Evolutionary conservation across 2,113 vertebrate genomes (phyloP).

Genomic region (Plectropomus leopardus): DNA sequence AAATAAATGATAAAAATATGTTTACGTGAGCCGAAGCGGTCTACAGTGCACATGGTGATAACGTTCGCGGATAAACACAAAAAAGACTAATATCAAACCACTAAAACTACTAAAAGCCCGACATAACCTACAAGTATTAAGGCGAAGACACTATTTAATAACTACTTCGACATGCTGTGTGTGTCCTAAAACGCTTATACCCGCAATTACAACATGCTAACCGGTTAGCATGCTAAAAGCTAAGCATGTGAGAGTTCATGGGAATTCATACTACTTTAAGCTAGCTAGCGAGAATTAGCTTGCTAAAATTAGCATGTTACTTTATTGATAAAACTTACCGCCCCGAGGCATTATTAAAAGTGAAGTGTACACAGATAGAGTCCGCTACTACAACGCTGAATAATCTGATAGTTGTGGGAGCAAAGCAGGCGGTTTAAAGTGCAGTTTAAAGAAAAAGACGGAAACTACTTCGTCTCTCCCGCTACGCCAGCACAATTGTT

Average conservation of each 20-base stretch:
- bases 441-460: constrained; percentile 27
- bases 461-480: constrained; percentile 59
- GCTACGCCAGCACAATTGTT: constrained; percentile 31
- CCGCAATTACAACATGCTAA: constrained; percentile 34
- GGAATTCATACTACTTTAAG: constrained; percentile 3
- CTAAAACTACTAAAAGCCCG: too few relatives aligned
- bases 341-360: constrained; percentile 82
- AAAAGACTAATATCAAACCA: rapidly evolving
- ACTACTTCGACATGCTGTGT: too few relatives aligned
- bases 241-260: constrained; percentile 59
- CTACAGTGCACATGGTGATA: constrained; percentile 48
- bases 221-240: constrained; percentile 71
- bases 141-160: neutral
- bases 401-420: neutral
- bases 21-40: neutral
- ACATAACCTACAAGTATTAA: neutral
- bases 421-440: constrained; percentile 29
- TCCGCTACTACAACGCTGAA: neutral
- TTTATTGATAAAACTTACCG: constrained; percentile 73
- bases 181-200: neutral
- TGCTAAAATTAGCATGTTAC: neutral
- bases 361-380: neutral
- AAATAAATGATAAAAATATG: neutral
- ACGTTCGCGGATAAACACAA: neutral
- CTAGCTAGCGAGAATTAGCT: constrained; percentile 51